These are phyloP conservation scores for Metacarcinus magister DNA, from an alignment of 2,888 invertebrate genomes.

Conservation along the genomic window DNA sequence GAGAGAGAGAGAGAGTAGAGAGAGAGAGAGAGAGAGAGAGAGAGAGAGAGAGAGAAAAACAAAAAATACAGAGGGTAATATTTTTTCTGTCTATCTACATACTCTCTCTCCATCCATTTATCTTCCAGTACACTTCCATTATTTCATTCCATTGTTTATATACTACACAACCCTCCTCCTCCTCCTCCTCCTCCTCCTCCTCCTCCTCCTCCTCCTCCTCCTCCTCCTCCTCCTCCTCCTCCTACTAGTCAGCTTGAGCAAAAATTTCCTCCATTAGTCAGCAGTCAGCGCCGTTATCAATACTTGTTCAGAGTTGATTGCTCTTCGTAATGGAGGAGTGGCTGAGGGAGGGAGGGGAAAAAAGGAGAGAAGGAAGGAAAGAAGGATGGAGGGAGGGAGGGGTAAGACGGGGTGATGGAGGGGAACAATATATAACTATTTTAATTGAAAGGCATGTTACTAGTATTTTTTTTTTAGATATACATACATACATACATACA, in stretches of 20 bases:
- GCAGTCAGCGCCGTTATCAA: background rate
- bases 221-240: background rate
- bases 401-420: background rate
- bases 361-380: background rate
- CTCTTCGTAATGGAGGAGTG: background rate
- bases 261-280: background rate
- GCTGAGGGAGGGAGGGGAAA: background rate
- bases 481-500: too few relatives aligned
- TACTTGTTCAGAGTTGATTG: conserved; percentile 1
- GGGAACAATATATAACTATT: background rate
- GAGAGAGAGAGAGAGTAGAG: conserved; percentile 9
- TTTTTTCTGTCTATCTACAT: background rate
- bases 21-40: conserved; percentile 26
- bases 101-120: background rate
- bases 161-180: too few relatives aligned
- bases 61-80: background rate
- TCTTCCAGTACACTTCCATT: conserved; percentile 26
- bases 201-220: too few relatives aligned
- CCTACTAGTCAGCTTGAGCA: background rate
- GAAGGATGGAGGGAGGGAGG: background rate
- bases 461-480: too few relatives aligned
- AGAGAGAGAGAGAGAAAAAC: background rate
- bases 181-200: too few relatives aligned
- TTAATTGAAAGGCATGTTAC: too few relatives aligned
- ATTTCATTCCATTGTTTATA: background rate